Percentiles rank a stretch among this genome's conserved stretches.
Evolutionary conservation across 2,888 invertebrate species (phyloP).

Genomic region (Lasioglossum lativentre): DNA sequence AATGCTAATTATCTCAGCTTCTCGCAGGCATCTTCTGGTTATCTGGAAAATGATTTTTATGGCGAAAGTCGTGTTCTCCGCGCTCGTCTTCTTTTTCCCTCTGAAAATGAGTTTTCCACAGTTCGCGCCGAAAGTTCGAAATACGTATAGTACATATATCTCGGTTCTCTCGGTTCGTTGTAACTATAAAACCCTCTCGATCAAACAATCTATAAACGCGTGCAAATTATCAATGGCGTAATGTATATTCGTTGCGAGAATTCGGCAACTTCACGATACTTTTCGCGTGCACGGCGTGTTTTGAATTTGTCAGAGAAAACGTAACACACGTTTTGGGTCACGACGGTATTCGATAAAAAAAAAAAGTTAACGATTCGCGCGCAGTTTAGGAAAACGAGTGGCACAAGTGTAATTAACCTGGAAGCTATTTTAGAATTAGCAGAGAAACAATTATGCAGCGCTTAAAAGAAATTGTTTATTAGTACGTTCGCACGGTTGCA

Average conservation of each 20-base stretch:
- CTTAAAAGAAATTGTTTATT: background rate
- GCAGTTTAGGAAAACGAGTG: background rate
- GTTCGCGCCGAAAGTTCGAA: background rate
- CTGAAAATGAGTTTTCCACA: background rate
- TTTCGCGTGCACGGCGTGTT: background rate
- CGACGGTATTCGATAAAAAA: background rate
- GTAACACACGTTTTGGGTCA: background rate
- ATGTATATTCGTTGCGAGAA: too few species aligned
- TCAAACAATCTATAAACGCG: background rate
- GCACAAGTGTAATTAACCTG: background rate
- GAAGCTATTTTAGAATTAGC: background rate
- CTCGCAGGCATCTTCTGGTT: constrained; percentile 37
- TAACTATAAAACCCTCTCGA: background rate
- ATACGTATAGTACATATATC: background rate
- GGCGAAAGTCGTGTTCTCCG: background rate
- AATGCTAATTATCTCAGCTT: constrained; percentile 50
- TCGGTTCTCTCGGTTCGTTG: background rate
- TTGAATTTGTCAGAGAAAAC: background rate
- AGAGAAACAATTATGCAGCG: background rate
- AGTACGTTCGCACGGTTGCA: background rate
- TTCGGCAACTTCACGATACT: too few species aligned
- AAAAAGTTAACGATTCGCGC: background rate
- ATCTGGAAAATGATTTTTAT: constrained; percentile 31
- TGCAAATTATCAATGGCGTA: background rate
- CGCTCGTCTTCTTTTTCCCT: background rate